Conservation (phyloP, 2,888 invertebrate species). For the Agonum fuliginosum region DNA sequence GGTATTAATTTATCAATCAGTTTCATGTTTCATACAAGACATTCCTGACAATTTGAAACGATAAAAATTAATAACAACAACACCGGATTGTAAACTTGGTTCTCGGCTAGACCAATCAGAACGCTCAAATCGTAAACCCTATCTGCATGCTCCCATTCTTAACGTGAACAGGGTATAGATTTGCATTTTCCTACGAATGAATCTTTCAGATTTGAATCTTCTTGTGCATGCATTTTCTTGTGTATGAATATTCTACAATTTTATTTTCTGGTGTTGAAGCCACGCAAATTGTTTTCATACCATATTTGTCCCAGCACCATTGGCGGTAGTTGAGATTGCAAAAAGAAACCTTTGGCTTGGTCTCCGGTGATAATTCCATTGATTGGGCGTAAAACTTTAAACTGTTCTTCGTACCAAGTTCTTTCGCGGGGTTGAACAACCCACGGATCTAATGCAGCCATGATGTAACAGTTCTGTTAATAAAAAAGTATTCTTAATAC, state of each 20-base stretch:
- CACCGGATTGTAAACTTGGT: too few species aligned
- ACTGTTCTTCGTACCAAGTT: conserved; percentile 92
- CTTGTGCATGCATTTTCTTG: too few species aligned
- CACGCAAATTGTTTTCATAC: conserved; percentile 76
- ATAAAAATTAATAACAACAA: too few species aligned
- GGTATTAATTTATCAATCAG: too few species aligned
- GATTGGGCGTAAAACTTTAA: conserved; percentile 88
- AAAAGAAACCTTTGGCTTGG: conserved; percentile 94
- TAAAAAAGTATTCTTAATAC: neutral
- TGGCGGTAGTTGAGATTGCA: conserved; percentile 93
- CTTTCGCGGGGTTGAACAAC: conserved; percentile 90
- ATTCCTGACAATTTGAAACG: too few species aligned
- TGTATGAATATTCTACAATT: too few species aligned
- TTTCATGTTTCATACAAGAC: too few species aligned
- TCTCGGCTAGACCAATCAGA: too few species aligned
- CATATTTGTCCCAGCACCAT: conserved; percentile 95
- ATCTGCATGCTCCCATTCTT: too few species aligned
- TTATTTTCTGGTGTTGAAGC: too few species aligned
- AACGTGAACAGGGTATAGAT: neutral
- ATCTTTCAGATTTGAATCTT: too few species aligned
- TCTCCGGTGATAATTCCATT: conserved; percentile 93
- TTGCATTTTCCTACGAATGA: conserved; percentile 11
- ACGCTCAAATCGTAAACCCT: too few species aligned
- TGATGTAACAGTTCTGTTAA: neutral
- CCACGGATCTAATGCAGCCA: conserved; percentile 84